Evolutionary conservation across 2,113 vertebrate genomes (phyloP), one percentile per base, ranked within the genome.

Genomic region (Pandion haliaetus): DNA sequence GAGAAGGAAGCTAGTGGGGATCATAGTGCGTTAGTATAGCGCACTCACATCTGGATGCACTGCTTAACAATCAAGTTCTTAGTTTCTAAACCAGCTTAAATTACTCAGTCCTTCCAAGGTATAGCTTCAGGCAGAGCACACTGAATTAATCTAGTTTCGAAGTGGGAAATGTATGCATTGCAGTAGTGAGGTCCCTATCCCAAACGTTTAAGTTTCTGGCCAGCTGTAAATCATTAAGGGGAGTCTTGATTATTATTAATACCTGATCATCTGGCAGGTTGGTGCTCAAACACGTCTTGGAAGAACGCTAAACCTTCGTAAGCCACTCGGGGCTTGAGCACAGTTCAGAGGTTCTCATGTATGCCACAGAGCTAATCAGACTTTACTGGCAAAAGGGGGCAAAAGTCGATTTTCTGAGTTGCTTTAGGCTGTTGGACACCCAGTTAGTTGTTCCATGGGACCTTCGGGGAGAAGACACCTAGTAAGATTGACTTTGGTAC

Each of bases 171-270:
- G 54, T 44, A 59, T 95, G 83, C 90, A 74, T 31, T 77, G 78
- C 90, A 70, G 85, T 79, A 93, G 89, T 92, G 86, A 92, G 83
- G 70, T 92, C 72, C 61, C 19, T 70, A 73, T 94, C 77, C 86
- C 86, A 97, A 92, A 88, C 32, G 50, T 72, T 90, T 89, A 69
- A 25, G 31, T 92, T 86, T 93, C 78, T 95, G 81, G 11, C 47
- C 97, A 97, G 83, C 77, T 97, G 96, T 88, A 93, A 95, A 90
- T 91, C 63, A 91, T 98, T 97, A 97, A 76, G 42, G 16, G 20
- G 29, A 93, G 72, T 49, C 86, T 88, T 95, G 90, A 55, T 82
- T 88, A 69, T 95, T 95, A 90, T 94, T 96, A 96, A 95, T 97
- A 88, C 90, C 62, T 76, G 70, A 92, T 96, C 76, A 84, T 91